A percentile compares a stretch with the other conserved stretches of the same genome.
phyloP scores from a whole-genome alignment of 2,888 invertebrate species.

The Tipula helvola region DNA sequence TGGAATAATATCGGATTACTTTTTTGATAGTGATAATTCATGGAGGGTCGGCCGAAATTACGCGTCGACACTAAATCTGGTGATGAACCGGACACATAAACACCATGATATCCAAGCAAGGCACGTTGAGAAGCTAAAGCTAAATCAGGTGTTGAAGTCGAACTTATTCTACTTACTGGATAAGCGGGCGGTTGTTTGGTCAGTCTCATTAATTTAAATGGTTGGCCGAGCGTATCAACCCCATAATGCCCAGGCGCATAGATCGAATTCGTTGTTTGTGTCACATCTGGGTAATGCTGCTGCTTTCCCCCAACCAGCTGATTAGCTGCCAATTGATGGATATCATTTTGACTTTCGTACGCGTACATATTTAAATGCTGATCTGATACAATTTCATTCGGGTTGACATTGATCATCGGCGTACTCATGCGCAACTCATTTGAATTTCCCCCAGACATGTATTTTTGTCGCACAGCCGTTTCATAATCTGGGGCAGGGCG shows the following conservation, averaged over 20 bases:
- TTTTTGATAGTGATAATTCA: background rate
- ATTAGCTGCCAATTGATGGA: conserved; percentile 14
- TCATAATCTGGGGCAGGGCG: conserved; percentile 92
- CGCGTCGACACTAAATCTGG: conserved; percentile 66
- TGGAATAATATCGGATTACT: conserved; percentile 4
- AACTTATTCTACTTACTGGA: conserved; percentile 61
- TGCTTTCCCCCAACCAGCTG: conserved; percentile 15
- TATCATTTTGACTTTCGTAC: conserved; percentile 57
- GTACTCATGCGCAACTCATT: conserved; percentile 29
- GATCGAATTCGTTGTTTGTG: conserved; percentile 37
- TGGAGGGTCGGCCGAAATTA: conserved; percentile 20
- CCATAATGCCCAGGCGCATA: conserved; percentile 27
- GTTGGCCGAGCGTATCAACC: conserved; percentile 28
- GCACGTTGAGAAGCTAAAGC: conserved; percentile 56
- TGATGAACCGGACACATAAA: conserved; percentile 61
- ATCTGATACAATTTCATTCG: conserved; percentile 20
- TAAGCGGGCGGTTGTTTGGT: conserved; percentile 75
- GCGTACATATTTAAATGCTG: conserved; percentile 23
- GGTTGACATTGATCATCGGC: conserved; percentile 22
- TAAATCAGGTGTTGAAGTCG: conserved; percentile 74
- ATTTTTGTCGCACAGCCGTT: conserved; percentile 79
- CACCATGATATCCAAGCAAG: conserved; percentile 28
- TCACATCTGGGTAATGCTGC: conserved; percentile 50
- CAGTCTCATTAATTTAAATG: conserved; percentile 31
- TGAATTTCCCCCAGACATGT: conserved; percentile 42